Evolutionary conservation across 2,888 invertebrate species (phyloP), one percentile per base, ranked within the genome.

Genomic region (Oligia fasciuncula): DNA sequence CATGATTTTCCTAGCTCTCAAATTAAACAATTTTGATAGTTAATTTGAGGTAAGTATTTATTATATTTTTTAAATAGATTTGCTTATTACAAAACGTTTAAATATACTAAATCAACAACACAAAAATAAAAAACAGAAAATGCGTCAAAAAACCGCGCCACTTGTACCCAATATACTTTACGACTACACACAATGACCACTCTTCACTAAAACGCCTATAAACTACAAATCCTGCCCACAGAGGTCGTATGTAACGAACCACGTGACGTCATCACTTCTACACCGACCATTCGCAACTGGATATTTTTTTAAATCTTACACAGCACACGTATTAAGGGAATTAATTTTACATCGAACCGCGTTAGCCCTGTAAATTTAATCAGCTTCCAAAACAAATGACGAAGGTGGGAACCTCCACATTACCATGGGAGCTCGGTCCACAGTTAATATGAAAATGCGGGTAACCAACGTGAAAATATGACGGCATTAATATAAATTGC

Each of bases 401-500:
- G 94, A 93, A 96, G 96, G 95, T 95, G 93, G 92, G 92, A 71
- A 91, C 94, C 93, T 93, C 92, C 93, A 91, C 94, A 94, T 96
- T 95, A 95, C 93, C 93, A 93, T 92, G 92, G 93, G 92, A 92
- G 93, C 92, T 91, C 91, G 93, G 94, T 92, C 94, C 92, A 93
- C 93, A 93, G 93, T 95, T 95, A 95, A 94, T 94, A 95, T 95
- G 95, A 95, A 96, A 95, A 95, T 95, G 95, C 90, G 96, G 95
- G 93, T 94, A 95, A 94, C 94, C 95, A 94, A 90, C 94, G 91
- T 91, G 94, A 95, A 96, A 96, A 96, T 96, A 95, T 96, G 94
- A 95, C 91, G 94, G 92, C 94, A 95, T 95, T 96, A 95, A 96
- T 95, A 95, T 95, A 95, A 95, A 96, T 95, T 95, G 95, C 94